phyloP scores from a whole-genome alignment of 37 sponge, comb jelly and placozoan genomes.

The Tethya wilhelma region DNA sequence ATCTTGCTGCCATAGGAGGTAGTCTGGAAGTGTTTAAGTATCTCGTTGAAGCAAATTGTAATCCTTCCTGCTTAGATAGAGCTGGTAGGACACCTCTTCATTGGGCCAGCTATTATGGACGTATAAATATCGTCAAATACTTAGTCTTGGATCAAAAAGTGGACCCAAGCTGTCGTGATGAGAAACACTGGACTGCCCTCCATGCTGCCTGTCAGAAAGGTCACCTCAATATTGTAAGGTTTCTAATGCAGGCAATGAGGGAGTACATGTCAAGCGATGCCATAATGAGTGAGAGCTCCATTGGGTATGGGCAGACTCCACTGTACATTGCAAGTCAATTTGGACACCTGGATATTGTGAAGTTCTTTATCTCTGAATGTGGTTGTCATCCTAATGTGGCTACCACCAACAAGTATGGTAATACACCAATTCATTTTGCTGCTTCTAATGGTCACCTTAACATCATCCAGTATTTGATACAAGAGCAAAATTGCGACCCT shows the following conservation, averaged over 20 bases:
- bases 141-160: background rate
- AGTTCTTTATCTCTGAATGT: background rate
- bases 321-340: background rate
- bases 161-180: background rate
- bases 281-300: no score
- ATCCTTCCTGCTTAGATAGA: background rate
- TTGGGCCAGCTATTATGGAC: background rate
- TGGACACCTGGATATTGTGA: background rate
- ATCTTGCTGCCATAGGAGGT: background rate
- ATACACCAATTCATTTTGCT: background rate
- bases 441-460: background rate
- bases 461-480: background rate
- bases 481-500: background rate
- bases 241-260: no score
- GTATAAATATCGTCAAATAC: background rate
- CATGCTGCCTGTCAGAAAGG: background rate
- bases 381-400: background rate
- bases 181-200: background rate
- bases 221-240: background rate
- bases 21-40: background rate
- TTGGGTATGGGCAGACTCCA: background rate
- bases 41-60: slow-evolving; percentile 1
- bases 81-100: background rate
- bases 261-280: no score
- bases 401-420: no score